phyloP scores from a whole-genome alignment of 2,113 vertebrate species.

The Hippotragus niger region DNA sequence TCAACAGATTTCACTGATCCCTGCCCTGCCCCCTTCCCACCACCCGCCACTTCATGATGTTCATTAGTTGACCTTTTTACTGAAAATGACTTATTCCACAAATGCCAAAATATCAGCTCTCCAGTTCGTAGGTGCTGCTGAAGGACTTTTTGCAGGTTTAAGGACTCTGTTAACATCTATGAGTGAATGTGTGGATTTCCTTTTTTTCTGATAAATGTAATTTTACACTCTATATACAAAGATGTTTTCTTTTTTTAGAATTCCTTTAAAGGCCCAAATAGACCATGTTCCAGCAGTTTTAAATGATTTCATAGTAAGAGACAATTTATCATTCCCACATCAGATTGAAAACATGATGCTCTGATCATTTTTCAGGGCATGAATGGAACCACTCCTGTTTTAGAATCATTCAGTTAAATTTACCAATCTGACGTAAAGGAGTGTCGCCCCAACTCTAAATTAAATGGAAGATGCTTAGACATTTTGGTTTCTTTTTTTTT shows the following conservation, averaged over 20 bases:
- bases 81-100: not conserved
- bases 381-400: not conserved
- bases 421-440: not conserved
- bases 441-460: not conserved
- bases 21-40: not conserved
- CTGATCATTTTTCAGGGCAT: not conserved
- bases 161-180: not conserved
- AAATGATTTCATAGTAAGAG: not conserved
- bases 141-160: not conserved
- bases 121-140: not conserved
- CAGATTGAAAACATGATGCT: not conserved
- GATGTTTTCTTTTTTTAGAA: not conserved
- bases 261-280: slow-evolving; percentile 29
- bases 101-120: not conserved
- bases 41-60: not conserved
- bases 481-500: not conserved
- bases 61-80: not conserved
- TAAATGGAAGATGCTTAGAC: not conserved
- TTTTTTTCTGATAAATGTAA: slow-evolving; percentile 1
- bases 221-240: not conserved
- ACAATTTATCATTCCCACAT: not conserved
- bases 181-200: not conserved
- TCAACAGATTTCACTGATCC: not conserved
- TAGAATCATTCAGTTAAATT: slow-evolving; percentile 13
- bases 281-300: not conserved